Evolutionary conservation across 2,888 invertebrate species (phyloP).

Genomic region (Keiferia lycopersicella): DNA sequence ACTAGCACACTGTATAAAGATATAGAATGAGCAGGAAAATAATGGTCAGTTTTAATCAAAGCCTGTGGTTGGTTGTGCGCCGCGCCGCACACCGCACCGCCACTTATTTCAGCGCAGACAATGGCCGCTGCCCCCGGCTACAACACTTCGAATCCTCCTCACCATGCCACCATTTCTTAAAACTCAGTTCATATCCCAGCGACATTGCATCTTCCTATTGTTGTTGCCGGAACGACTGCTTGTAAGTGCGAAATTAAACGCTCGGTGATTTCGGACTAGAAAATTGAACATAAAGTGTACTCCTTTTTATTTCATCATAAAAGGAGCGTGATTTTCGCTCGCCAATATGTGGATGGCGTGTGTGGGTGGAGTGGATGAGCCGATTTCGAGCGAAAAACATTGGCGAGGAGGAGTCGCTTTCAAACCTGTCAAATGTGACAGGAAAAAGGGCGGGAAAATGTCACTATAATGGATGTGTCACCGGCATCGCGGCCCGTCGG

Average conservation of each 20-base stretch:
- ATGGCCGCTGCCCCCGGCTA: slow-evolving; percentile 29
- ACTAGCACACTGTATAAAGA: neutral
- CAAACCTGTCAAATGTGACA: slow-evolving; percentile 79
- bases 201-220: slow-evolving; percentile 38
- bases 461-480: slow-evolving; percentile 81
- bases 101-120: slow-evolving; percentile 36
- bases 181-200: slow-evolving; percentile 39
- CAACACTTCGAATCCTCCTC: slow-evolving; percentile 30
- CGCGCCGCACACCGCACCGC: slow-evolving; percentile 21
- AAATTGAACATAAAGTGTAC: slow-evolving; percentile 30
- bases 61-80: slow-evolving; percentile 24
- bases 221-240: slow-evolving; percentile 34
- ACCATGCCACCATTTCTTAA: slow-evolving; percentile 38
- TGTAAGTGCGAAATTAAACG: slow-evolving; percentile 39
- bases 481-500: slow-evolving; percentile 69
- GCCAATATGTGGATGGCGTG: slow-evolving; percentile 49
- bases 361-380: slow-evolving; percentile 50
- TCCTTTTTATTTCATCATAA: slow-evolving; percentile 29
- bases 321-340: slow-evolving; percentile 30
- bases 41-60: slow-evolving; percentile 35
- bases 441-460: slow-evolving; percentile 79
- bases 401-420: slow-evolving; percentile 74
- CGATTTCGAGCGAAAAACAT: slow-evolving; percentile 63
- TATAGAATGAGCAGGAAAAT: slow-evolving; percentile 18
- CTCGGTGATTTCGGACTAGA: slow-evolving; percentile 30